Percentiles rank a stretch among this genome's conserved stretches.
These are phyloP conservation scores for Phortica okadai DNA, from an alignment of 2,888 invertebrate genomes.

Conservation along the genomic window DNA sequence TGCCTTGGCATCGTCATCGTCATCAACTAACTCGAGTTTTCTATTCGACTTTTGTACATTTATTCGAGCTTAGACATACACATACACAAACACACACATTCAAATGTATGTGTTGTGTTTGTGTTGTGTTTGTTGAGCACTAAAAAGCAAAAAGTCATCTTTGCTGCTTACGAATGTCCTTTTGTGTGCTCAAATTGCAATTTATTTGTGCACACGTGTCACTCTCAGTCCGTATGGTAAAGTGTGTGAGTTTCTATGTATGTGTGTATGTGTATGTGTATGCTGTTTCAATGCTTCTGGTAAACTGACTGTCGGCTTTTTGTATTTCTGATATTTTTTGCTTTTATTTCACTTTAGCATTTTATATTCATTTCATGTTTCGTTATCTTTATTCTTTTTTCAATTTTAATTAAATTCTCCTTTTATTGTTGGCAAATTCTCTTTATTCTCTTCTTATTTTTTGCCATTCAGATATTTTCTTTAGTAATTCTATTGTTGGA, in stretches of 20 bases:
- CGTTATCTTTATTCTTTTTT: too few relatives aligned
- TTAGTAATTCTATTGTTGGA: too few relatives aligned
- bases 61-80: constrained; percentile 27
- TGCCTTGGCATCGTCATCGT: neutral
- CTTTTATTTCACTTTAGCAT: too few relatives aligned
- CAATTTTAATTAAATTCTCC: too few relatives aligned
- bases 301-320: neutral
- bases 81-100: neutral
- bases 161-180: constrained; percentile 25
- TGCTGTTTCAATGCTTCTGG: neutral
- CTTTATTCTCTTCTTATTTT: too few relatives aligned
- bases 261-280: neutral
- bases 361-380: too few relatives aligned
- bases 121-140: neutral
- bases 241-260: neutral
- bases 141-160: constrained; percentile 25
- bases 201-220: constrained; percentile 27
- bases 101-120: constrained; percentile 11
- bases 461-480: too few relatives aligned
- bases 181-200: constrained; percentile 20
- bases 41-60: constrained; percentile 17
- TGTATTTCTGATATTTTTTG: too few relatives aligned
- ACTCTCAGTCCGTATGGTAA: neutral
- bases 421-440: too few relatives aligned
- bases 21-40: constrained; percentile 34